phyloP scores from a whole-genome alignment of 2,113 vertebrate species.

The Dipodomys stephensi region DNA sequence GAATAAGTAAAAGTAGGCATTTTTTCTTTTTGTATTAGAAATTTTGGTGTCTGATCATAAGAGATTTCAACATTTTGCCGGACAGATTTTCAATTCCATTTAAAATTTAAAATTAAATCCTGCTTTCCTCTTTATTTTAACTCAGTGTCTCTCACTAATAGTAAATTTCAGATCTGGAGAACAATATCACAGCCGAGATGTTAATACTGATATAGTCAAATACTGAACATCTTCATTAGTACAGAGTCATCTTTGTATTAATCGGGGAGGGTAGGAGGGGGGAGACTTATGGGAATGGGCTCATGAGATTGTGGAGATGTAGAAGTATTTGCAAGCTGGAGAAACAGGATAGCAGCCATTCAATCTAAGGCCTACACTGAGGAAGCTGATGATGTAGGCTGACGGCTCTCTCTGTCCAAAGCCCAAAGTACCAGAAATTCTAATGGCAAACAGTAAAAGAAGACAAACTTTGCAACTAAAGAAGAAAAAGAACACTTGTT shows the following conservation, averaged over 20 bases:
- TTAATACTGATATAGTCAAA: background rate
- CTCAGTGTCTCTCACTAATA: background rate
- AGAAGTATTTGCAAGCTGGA: background rate
- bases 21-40: background rate
- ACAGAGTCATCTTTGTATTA: background rate
- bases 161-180: background rate
- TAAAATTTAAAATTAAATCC: background rate
- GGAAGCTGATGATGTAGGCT: background rate
- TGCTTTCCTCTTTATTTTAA: background rate
- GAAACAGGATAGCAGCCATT: background rate
- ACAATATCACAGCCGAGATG: background rate
- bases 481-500: background rate
- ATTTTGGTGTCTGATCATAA: background rate
- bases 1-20: background rate
- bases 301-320: background rate
- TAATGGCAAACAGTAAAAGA: background rate
- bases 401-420: background rate
- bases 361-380: background rate
- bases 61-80: background rate
- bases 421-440: background rate
- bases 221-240: background rate
- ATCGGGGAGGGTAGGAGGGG: background rate
- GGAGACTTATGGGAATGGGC: background rate
- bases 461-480: background rate
- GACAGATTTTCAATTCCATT: background rate